Evolutionary conservation across 2,797 vertebrate genomes (phyloP).

Genomic region (Tapirus indicus): DNA sequence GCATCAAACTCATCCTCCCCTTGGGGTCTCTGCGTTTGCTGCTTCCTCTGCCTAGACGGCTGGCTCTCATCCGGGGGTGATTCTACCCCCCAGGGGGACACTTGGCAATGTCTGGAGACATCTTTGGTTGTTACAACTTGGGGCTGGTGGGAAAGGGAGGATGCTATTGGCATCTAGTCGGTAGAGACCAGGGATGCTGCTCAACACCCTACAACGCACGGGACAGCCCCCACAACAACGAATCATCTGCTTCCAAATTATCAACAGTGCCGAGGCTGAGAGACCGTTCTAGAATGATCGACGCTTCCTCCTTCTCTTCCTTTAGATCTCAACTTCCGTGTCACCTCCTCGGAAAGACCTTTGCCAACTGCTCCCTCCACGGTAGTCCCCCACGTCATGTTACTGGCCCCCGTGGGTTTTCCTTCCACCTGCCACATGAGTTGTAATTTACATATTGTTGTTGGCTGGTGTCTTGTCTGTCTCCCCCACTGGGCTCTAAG

Average conservation of each 20-base stretch:
- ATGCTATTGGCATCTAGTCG: background rate
- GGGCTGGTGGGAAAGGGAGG: background rate
- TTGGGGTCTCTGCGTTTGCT: accelerated
- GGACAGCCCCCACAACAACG: accelerated
- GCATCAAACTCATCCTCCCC: background rate
- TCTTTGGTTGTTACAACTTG: no score
- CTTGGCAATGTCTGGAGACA: background rate
- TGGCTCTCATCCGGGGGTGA: background rate
- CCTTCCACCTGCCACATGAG: no score
- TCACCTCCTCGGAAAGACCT: background rate
- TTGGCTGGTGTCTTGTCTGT: background rate
- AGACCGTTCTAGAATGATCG: accelerated
- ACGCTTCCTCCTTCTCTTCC: background rate
- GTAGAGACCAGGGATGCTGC: background rate
- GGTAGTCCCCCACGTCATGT: accelerated
- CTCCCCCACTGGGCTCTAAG: background rate
- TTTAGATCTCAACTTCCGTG: background rate
- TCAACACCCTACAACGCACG: accelerated
- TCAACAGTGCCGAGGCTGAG: background rate
- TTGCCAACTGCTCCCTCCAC: background rate
- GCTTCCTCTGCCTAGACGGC: background rate
- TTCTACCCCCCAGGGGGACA: background rate
- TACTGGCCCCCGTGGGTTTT: background rate
- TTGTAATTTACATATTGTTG: background rate
- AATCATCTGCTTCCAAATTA: background rate